Percentiles rank a stretch among this genome's conserved stretches.
These are phyloP conservation scores for Momotus momota DNA, from an alignment of 2,797 vertebrate genomes.

Conservation along the genomic window DNA sequence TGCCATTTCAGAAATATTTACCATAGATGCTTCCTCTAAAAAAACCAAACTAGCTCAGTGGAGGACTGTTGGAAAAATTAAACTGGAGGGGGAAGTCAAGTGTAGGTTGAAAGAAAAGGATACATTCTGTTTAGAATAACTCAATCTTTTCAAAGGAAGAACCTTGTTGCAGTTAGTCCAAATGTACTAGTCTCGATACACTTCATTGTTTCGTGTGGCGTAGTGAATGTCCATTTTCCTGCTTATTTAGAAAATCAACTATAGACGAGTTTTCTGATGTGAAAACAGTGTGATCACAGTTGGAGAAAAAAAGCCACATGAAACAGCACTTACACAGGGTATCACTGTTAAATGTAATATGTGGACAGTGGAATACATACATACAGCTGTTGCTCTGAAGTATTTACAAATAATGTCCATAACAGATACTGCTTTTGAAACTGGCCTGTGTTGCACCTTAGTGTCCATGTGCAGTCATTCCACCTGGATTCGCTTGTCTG, in stretches of 20 bases:
- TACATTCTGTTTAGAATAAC: neutral
- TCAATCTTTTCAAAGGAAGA: neutral
- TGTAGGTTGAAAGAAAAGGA: neutral
- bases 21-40: neutral
- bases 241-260: neutral
- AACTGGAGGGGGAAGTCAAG: neutral
- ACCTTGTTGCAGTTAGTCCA: neutral
- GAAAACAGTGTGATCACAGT: neutral
- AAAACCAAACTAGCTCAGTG: neutral
- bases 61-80: neutral
- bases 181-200: neutral
- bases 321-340: neutral
- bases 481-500: neutral
- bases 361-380: neutral
- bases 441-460: too few relatives aligned
- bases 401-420: neutral
- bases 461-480: fast-evolving
- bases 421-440: neutral
- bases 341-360: neutral
- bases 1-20: neutral
- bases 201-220: neutral
- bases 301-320: neutral
- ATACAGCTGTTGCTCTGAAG: neutral
- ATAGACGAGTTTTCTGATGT: neutral
- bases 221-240: neutral